phyloP scores from a whole-genome alignment of 92 coral and sea anemone species.

The Anthopleura xanthogrammica region DNA sequence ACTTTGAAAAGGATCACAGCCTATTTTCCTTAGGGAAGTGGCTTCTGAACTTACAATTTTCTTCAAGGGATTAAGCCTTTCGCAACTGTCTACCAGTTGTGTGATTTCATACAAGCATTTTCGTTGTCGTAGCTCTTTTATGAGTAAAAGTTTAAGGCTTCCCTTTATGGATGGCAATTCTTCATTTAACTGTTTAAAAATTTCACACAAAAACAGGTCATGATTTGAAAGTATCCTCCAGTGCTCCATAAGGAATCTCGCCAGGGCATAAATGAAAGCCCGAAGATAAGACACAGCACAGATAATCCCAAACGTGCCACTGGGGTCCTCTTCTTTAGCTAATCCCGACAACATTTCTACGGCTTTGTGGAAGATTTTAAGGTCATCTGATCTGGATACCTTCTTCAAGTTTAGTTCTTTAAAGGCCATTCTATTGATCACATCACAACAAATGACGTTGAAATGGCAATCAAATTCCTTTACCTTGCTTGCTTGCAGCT shows the following conservation, averaged over 20 bases:
- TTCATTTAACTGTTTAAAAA: slow-evolving; percentile 46
- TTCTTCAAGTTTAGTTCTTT: slow-evolving; percentile 45
- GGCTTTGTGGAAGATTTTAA: slow-evolving; percentile 56
- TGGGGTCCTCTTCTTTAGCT: slow-evolving; percentile 35
- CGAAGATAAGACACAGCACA: slow-evolving; percentile 81
- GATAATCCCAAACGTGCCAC: slow-evolving; percentile 45
- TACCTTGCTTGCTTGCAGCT: slow-evolving; percentile 33
- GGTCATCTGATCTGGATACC: slow-evolving; percentile 67
- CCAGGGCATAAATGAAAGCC: slow-evolving; percentile 60
- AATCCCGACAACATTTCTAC: slow-evolving; percentile 32
- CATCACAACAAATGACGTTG: slow-evolving; percentile 89
- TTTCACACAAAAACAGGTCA: slow-evolving; percentile 53
- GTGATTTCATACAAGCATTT: slow-evolving; percentile 60
- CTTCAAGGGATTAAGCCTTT: slow-evolving; percentile 46
- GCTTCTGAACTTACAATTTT: slow-evolving; percentile 41
- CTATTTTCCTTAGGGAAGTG: not conserved
- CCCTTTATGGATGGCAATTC: slow-evolving; percentile 20
- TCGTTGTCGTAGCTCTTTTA: slow-evolving; percentile 72
- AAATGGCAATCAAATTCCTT: slow-evolving; percentile 66
- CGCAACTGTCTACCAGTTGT: slow-evolving; percentile 45
- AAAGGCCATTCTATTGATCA: slow-evolving; percentile 77
- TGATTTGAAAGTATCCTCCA: slow-evolving; percentile 27
- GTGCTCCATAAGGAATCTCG: slow-evolving; percentile 42
- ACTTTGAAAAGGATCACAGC: slow-evolving; percentile 56
- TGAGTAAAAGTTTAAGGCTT: slow-evolving; percentile 47